phyloP scores from a whole-genome alignment of 2,888 invertebrate species.

The Chydorus sphaericus region DNA sequence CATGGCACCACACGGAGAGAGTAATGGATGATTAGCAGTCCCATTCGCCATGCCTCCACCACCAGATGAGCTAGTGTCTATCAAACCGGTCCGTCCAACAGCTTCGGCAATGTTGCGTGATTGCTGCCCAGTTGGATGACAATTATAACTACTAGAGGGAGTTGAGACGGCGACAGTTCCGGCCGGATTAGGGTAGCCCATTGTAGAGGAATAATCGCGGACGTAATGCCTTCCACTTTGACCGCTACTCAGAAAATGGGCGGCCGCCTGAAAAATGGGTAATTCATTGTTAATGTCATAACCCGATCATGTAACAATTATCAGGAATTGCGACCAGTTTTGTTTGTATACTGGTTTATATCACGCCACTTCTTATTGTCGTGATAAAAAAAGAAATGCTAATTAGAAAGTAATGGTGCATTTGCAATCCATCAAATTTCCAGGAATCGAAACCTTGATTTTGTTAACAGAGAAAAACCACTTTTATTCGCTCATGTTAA shows the following conservation, averaged over 20 bases:
- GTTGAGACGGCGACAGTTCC: constrained; percentile 1
- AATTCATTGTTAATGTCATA: too few species aligned
- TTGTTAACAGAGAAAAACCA: too few species aligned
- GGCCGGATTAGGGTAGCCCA: not conserved
- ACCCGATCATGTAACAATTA: too few species aligned
- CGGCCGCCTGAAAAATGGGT: too few species aligned
- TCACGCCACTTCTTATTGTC: too few species aligned
- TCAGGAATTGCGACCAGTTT: too few species aligned
- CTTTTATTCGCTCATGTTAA: too few species aligned
- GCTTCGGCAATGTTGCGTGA: not conserved
- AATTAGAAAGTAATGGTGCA: too few species aligned
- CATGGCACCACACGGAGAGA: constrained; percentile 15
- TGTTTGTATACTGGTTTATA: too few species aligned
- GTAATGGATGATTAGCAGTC: constrained; percentile 7
- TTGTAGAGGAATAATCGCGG: constrained; percentile 14
- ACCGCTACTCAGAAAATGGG: constrained; percentile 12
- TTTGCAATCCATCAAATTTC: too few species aligned
- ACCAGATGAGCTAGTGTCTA: constrained; percentile 4
- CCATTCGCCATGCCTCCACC: constrained; percentile 5
- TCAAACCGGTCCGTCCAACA: not conserved
- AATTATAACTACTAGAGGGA: not conserved
- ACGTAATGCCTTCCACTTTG: constrained; percentile 10
- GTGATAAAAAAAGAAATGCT: too few species aligned
- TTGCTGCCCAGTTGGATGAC: not conserved
- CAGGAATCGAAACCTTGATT: too few species aligned